These are phyloP conservation scores for Hydropsyche tenuis DNA, from an alignment of 1,140 invertebrate genomes.

Conservation along the genomic window DNA sequence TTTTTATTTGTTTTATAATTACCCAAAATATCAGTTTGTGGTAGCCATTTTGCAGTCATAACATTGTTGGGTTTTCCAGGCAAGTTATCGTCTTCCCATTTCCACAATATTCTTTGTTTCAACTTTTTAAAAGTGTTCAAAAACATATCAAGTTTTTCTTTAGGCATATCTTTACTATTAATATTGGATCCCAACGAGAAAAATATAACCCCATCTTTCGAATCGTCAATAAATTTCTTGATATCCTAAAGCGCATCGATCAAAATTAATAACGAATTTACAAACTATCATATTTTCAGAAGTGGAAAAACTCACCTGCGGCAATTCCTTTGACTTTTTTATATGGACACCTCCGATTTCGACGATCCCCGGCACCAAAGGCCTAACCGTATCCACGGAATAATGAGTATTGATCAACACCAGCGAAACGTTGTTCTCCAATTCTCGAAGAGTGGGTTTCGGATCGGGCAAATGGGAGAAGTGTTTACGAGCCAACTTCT, in stretches of 20 bases:
- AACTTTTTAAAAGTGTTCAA: conserved; percentile 62
- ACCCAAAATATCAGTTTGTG: conserved; percentile 68
- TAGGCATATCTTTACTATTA: conserved; percentile 56
- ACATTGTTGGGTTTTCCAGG: conserved; percentile 63
- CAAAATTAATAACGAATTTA: background rate
- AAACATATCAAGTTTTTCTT: conserved; percentile 59
- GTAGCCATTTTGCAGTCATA: conserved; percentile 67
- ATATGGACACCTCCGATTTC: conserved; percentile 64
- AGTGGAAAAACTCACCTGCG: conserved; percentile 51
- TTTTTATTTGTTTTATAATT: no score
- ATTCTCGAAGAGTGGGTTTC: conserved; percentile 57
- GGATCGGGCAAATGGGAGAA: conserved; percentile 49
- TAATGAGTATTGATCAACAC: conserved; percentile 65
- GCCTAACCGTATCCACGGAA: conserved; percentile 57
- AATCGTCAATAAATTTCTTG: conserved; percentile 42
- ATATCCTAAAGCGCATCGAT: conserved; percentile 38
- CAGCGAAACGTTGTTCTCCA: conserved; percentile 64
- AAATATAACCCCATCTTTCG: conserved; percentile 42
- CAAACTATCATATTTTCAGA: background rate
- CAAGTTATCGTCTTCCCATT: conserved; percentile 65
- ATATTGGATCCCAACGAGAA: conserved; percentile 45
- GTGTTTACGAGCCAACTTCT: conserved; percentile 52
- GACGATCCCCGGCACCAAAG: conserved; percentile 61
- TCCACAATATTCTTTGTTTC: conserved; percentile 69
- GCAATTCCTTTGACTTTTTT: conserved; percentile 54